These are phyloP conservation scores for Ecliptopera silaceata DNA, from an alignment of 2,888 invertebrate genomes.

Conservation along the genomic window DNA sequence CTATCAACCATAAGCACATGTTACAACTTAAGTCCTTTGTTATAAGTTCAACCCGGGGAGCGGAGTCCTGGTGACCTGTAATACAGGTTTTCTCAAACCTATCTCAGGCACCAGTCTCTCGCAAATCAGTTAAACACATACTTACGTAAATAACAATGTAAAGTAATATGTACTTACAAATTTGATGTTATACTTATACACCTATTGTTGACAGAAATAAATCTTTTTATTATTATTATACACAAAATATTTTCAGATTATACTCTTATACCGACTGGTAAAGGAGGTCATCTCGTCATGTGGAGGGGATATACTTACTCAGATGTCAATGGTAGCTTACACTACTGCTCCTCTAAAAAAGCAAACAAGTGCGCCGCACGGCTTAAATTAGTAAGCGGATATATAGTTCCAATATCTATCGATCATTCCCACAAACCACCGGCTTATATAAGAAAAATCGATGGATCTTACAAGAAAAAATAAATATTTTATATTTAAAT, in stretches of 20 bases:
- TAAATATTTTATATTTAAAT: background rate
- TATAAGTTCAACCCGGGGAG: too few species aligned
- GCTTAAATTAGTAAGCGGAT: background rate
- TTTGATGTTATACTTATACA: too few species aligned
- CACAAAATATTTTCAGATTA: background rate
- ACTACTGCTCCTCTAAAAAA: slow-evolving; percentile 16
- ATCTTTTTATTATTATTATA: too few species aligned
- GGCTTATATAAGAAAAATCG: background rate
- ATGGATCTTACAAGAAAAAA: slow-evolving; percentile 2
- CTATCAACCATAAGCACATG: too few species aligned
- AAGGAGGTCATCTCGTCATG: slow-evolving; percentile 16
- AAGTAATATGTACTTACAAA: too few species aligned
- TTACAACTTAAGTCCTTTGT: too few species aligned
- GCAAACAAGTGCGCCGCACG: slow-evolving; percentile 10
- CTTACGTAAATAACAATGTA: too few species aligned
- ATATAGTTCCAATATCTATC: slow-evolving; percentile 1
- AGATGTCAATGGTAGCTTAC: slow-evolving; percentile 1
- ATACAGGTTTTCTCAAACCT: too few species aligned
- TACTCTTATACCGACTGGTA: slow-evolving; percentile 13
- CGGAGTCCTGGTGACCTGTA: too few species aligned
- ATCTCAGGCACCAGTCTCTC: too few species aligned
- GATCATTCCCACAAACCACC: slow-evolving; percentile 9
- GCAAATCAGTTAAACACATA: too few species aligned
- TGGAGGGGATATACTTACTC: slow-evolving; percentile 19
- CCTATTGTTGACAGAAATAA: too few species aligned